Conservation (phyloP, 2,113 vertebrate species). For the Cichladusa arquata region DNA sequence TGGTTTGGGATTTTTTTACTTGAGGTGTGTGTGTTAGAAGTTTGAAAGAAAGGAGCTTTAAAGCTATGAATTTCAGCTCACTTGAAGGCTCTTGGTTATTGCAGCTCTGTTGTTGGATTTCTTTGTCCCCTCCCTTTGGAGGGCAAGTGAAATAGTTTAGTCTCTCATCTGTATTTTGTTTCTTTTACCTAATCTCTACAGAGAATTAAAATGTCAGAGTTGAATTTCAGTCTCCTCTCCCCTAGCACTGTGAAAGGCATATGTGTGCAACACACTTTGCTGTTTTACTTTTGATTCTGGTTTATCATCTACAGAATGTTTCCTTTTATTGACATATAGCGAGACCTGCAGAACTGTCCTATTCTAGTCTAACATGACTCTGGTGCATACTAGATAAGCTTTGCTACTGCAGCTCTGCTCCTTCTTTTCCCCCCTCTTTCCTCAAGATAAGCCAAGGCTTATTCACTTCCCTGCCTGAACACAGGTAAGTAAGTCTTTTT, state of each 20-base stretch:
- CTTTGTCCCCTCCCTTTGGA: background rate
- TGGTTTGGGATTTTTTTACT: background rate
- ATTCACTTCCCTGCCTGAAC: background rate
- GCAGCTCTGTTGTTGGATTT: background rate
- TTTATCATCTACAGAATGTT: background rate
- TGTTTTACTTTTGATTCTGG: background rate
- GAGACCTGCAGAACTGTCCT: background rate
- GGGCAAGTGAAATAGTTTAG: constrained; percentile 16
- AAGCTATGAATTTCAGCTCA: background rate
- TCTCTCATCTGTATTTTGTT: constrained; percentile 25
- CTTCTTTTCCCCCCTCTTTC: background rate
- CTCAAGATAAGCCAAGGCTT: background rate
- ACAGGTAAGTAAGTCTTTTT: background rate
- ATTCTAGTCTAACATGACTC: background rate
- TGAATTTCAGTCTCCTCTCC: background rate
- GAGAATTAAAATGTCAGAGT: background rate
- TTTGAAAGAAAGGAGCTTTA: background rate
- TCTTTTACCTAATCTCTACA: constrained; percentile 23
- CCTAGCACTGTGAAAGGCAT: background rate
- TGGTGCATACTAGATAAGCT: background rate
- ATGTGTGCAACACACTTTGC: background rate
- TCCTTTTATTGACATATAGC: background rate
- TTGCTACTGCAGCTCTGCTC: background rate
- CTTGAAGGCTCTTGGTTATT: background rate
- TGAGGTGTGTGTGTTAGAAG: background rate